Evolutionary conservation across 1,140 invertebrate species (phyloP), one percentile per base, ranked within the genome.

Genomic region (Drosophila trapezifrons): DNA sequence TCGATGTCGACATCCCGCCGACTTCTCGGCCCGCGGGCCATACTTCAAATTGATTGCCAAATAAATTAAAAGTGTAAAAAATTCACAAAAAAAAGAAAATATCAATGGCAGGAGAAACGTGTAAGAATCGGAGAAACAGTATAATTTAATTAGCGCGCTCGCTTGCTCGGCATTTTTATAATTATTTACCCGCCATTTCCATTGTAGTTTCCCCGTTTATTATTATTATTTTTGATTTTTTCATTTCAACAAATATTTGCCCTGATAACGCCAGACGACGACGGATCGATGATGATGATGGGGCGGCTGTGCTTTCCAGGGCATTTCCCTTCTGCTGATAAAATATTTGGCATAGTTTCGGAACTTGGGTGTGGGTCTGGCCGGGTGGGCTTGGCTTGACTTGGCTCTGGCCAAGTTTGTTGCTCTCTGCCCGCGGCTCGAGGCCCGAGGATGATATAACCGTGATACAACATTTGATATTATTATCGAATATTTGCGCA

Each of bases 111-210:
- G 25, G 27, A 45, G 40, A 58, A 46, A 74, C 64, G 71, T 75
- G 62, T 74, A 69, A 63, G 55, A 62, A 57, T 52, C 60, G 64
- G 46, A 9, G 64, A 84, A 54, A 89, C 89, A 85, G 78, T 79
- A 89, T 91, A 91, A 91, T 89, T 90, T 91, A 90, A 91, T 90
- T 91, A 90, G 84, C 78, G 84, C 76, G 71, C 67, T 72, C 70
- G 76, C 47, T 74, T 74, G 83, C 72, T 87, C 49, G 72, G 57
- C 42, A 72, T 73, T 82, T 86, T 55, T 62, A 83, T 83, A 83
- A 80, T 85, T 91, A 91, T 85, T 90, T 90, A 73, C 75, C 64
- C 65, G 64, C 70, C 54, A 77, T 69, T 84, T 80, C 80, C 67
- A 38, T 32, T 64, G 71, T 70, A 83, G 40, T 57, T 57, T 65